These are phyloP conservation scores for Drosophila anomelani DNA, from an alignment of 2,888 invertebrate genomes.

Conservation along the genomic window DNA sequence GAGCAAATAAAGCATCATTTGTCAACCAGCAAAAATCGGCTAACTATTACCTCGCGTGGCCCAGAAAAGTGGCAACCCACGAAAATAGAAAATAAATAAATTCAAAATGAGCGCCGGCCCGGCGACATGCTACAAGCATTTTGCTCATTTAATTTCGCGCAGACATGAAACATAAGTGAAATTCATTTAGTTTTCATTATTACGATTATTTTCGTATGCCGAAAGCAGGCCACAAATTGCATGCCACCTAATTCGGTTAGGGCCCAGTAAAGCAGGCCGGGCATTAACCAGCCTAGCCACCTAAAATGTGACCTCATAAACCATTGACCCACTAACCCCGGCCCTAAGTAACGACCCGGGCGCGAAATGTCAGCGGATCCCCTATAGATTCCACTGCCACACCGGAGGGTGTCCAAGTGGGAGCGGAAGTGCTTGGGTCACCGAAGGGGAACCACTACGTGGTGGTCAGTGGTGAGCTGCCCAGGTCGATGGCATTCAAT, in stretches of 20 bases:
- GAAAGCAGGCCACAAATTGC: constrained; percentile 68
- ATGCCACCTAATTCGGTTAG: constrained; percentile 67
- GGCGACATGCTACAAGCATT: constrained; percentile 71
- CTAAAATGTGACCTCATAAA: constrained; percentile 71
- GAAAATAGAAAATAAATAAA: constrained; percentile 42
- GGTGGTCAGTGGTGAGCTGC: constrained; percentile 29
- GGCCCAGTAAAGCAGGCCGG: constrained; percentile 38
- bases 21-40: constrained; percentile 56
- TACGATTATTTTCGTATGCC: constrained; percentile 44
- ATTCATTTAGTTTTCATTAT: constrained; percentile 75
- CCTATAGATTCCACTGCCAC: constrained; percentile 62
- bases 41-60: constrained; percentile 66
- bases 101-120: constrained; percentile 49
- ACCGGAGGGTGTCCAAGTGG: constrained; percentile 20
- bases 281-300: constrained; percentile 38
- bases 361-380: constrained; percentile 72
- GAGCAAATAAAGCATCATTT: constrained; percentile 60
- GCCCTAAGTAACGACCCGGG: constrained; percentile 73
- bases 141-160: constrained; percentile 72
- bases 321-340: constrained; percentile 78
- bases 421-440: constrained; percentile 41
- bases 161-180: constrained; percentile 79
- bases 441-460: constrained; percentile 20
- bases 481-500: neutral
- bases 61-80: constrained; percentile 63